Base-by-base conservation (phyloP, 2,797 vertebrate species). In the Cottoperca gobio region DNA sequence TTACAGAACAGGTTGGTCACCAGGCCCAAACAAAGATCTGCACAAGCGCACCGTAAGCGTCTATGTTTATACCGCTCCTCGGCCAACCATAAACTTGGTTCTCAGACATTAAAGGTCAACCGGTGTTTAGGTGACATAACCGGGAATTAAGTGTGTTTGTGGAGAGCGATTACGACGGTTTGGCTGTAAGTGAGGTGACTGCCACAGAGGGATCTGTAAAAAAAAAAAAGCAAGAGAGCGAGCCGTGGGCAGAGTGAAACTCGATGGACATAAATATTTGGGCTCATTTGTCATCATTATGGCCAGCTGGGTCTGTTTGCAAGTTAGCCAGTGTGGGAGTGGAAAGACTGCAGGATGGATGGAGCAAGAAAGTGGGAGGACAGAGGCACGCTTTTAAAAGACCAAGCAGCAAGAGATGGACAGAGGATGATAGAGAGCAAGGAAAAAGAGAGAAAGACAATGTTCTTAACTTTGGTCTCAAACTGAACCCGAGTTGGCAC, bases 241-340 rank as follows among this genome's bases (percentile, higher is more conserved):
- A 75, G 78, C 62, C 8, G 76, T 88, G 85, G 89, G 84, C 86
- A 84, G 79, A 89, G 82, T 81, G 82, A 89, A 91, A 89, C 83
- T 88, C 73, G 9, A 82, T 64, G 83, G 88, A 88, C 86, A 73
- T 93, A 94, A 94, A 94, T 93, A 94, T 94, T 94, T 94, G 89
- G 91, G 77, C 85, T 92, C 89, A 92, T 92, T 91, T 93, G 89
- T 93, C 91, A 92, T 93, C 88, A 86, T 91, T 85, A 86, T 53
- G 78, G 84, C 89, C 90, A 90, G 89, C 91, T 90, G 90, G 90
- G 85, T 80, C 80, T 46, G 84, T 82, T 82, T 83, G 86, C 46
- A 57, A 70, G 86, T 84, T 49, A 39, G 85, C 70, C 72, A 23
- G 86, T 75, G 88, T 90, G 87, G 86, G 91, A 91, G 91, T 82